Percentiles rank a stretch among this genome's conserved stretches.
These are phyloP conservation scores for Tiliqua scincoides DNA, from an alignment of 2,113 vertebrate genomes.

Conservation along the genomic window DNA sequence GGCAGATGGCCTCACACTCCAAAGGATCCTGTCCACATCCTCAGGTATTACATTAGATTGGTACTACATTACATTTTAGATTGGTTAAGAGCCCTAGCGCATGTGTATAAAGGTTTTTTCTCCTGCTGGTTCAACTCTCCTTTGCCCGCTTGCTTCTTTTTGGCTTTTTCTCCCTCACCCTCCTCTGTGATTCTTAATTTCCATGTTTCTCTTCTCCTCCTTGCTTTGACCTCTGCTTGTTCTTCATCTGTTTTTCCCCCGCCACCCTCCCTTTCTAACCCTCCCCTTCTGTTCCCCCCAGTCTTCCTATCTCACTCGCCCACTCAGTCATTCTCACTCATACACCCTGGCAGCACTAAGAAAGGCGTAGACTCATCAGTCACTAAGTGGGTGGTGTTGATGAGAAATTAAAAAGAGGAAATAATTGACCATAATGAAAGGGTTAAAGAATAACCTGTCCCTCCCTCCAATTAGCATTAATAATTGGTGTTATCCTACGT, in stretches of 20 bases:
- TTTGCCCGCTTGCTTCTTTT: slow-evolving; percentile 1
- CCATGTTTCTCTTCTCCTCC: slow-evolving; percentile 33
- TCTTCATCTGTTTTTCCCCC: slow-evolving; percentile 60
- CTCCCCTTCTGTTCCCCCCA: slow-evolving; percentile 59
- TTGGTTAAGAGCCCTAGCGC: background rate
- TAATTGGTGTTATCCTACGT: slow-evolving; percentile 53
- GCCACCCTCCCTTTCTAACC: slow-evolving; percentile 14
- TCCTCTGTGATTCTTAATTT: slow-evolving; percentile 13
- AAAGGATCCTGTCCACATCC: too few relatives aligned
- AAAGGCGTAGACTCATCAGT: slow-evolving; percentile 68
- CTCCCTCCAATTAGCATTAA: slow-evolving; percentile 52
- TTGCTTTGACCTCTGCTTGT: slow-evolving; percentile 69
- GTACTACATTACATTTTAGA: too few relatives aligned
- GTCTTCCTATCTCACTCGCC: slow-evolving; percentile 60
- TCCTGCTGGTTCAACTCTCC: slow-evolving; percentile 19
- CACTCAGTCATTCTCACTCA: slow-evolving; percentile 69
- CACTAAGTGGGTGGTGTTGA: slow-evolving; percentile 68
- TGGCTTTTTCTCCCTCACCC: background rate
- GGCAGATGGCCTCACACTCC: too few relatives aligned
- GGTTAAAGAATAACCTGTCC: slow-evolving; percentile 64
- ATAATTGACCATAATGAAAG: slow-evolving; percentile 71
- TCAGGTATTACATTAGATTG: too few relatives aligned
- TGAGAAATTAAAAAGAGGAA: slow-evolving; percentile 70
- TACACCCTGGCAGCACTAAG: slow-evolving; percentile 56
- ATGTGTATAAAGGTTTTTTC: too few relatives aligned